Conservation (phyloP, 1,140 invertebrate species). For the Trialeurodes vaporariorum region DNA sequence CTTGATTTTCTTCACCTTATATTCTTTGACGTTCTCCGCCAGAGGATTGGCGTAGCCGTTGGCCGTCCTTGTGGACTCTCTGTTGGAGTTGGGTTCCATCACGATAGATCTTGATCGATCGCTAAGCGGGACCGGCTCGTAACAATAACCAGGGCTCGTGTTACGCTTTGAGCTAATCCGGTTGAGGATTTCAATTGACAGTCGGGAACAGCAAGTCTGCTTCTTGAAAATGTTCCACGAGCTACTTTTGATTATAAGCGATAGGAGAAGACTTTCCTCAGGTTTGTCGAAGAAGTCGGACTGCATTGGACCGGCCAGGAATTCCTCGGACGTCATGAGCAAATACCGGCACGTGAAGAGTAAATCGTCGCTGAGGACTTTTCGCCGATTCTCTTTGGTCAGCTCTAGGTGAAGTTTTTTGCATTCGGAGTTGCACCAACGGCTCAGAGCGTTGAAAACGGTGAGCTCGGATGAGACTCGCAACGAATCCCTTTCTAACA, state of each 20-base stretch:
- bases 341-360: constrained; percentile 52
- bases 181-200: background rate
- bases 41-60: background rate
- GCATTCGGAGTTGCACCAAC: constrained; percentile 55
- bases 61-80: background rate
- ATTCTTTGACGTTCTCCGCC: background rate
- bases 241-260: constrained; percentile 15
- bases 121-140: constrained; percentile 5
- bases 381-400: constrained; percentile 44
- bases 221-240: background rate
- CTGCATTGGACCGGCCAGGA: constrained; percentile 37
- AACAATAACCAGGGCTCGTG: background rate
- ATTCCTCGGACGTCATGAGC: constrained; percentile 46
- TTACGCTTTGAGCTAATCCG: background rate
- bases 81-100: background rate
- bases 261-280: constrained; percentile 30
- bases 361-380: constrained; percentile 46
- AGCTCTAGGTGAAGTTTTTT: constrained; percentile 47
- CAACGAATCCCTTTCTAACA: constrained; percentile 47
- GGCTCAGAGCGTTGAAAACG: constrained; percentile 44
- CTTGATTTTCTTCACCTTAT: background rate
- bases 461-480: constrained; percentile 41
- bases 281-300: constrained; percentile 33
- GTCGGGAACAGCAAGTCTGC: background rate
- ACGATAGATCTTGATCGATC: constrained; percentile 5